Evolutionary conservation across 2,113 vertebrate genomes (phyloP).

Genomic region (Alaudala cheleensis): DNA sequence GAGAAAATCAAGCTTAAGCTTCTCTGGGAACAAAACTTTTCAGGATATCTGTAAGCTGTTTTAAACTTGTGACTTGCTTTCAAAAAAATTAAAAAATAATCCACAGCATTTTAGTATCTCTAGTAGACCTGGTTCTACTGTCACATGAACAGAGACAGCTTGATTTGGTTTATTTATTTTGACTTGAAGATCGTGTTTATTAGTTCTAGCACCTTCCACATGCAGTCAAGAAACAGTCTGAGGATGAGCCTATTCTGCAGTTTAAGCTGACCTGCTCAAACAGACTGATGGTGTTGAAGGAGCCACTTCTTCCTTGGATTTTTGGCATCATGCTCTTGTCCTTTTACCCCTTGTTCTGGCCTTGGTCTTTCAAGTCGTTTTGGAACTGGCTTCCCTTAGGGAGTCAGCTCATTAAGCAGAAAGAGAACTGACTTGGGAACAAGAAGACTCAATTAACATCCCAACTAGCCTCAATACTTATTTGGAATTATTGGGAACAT

Average conservation of each 20-base stretch:
- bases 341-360: not conserved
- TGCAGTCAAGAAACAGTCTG: not conserved
- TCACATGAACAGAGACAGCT: not conserved
- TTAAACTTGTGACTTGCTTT: not conserved
- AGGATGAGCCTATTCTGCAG: not conserved
- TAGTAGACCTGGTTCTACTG: not conserved
- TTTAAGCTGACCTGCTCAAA: not conserved
- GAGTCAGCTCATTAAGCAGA: not conserved
- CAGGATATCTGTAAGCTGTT: not conserved
- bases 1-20: not conserved
- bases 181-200: not conserved
- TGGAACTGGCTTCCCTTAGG: not conserved
- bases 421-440: not conserved
- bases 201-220: not conserved
- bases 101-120: not conserved
- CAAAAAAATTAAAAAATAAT: not conserved
- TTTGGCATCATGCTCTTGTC: not conserved
- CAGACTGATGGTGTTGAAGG: not conserved
- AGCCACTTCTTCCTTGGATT: not conserved
- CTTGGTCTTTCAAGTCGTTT: not conserved
- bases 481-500: fast-evolving
- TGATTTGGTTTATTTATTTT: not conserved
- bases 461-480: not conserved
- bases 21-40: not conserved
- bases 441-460: not conserved